Evolutionary conservation across 2,113 vertebrate genomes (phyloP).

Genomic region (Coreoperca whiteheadi): DNA sequence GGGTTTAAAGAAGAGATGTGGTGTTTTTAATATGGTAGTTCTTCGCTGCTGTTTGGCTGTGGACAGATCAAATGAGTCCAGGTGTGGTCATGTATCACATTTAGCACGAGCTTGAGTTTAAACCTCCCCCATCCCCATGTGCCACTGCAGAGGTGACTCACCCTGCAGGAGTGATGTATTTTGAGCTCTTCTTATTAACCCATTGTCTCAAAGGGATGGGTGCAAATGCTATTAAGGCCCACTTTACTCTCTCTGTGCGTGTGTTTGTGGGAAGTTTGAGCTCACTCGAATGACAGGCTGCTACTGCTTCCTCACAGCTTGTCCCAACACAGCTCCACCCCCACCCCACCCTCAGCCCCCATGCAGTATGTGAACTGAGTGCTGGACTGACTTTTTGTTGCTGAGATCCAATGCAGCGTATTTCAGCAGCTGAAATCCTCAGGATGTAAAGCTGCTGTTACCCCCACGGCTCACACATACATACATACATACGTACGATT

Average conservation of each 20-base stretch:
- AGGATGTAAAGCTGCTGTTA: conserved; percentile 29
- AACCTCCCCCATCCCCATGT: conserved; percentile 48
- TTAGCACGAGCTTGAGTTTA: conserved; percentile 57
- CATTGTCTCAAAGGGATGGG: conserved; percentile 56
- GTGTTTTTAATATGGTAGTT: conserved; percentile 1
- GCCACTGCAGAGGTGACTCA: conserved; percentile 70
- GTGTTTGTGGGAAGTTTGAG: conserved; percentile 11
- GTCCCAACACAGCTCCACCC: not conserved
- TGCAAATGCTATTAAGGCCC: conserved; percentile 31
- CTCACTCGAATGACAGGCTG: not conserved
- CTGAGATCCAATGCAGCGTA: conserved; percentile 34
- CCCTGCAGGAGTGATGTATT: conserved; percentile 70
- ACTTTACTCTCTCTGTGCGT: conserved; percentile 7
- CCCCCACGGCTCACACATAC: not conserved
- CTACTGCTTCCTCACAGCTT: conserved; percentile 13
- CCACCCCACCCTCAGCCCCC: not conserved
- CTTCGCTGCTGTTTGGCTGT: not conserved
- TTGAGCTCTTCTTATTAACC: conserved; percentile 77
- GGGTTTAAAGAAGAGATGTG: not conserved
- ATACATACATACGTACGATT: not conserved
- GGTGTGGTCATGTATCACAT: conserved; percentile 57
- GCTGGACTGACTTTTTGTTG: conserved; percentile 27
- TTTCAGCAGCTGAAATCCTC: conserved; percentile 35
- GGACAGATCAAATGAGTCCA: conserved; percentile 28
- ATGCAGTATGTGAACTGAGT: conserved; percentile 8